Evolutionary conservation across 2,888 invertebrate genomes (phyloP).

Genomic region (Tenthredo amoena): DNA sequence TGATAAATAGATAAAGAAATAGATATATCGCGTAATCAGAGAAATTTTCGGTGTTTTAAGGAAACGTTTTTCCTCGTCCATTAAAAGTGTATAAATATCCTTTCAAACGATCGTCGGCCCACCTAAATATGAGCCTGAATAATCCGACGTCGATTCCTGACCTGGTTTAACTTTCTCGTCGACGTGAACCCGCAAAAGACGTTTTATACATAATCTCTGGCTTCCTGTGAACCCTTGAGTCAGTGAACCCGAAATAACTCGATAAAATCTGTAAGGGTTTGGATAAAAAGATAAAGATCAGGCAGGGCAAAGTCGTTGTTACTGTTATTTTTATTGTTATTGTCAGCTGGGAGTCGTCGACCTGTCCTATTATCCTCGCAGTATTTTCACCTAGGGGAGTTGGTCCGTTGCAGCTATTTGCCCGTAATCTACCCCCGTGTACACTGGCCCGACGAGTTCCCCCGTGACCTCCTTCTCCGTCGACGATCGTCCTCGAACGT

Average conservation of each 20-base stretch:
- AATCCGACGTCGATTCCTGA: background rate
- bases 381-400: constrained; percentile 73
- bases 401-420: constrained; percentile 70
- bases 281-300: background rate
- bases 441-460: constrained; percentile 68
- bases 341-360: background rate
- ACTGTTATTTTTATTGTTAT: background rate
- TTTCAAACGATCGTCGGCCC: background rate
- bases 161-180: background rate
- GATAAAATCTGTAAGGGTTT: background rate
- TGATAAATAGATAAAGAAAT: background rate
- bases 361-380: background rate
- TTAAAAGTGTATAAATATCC: background rate
- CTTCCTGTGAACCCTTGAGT: background rate
- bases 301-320: background rate
- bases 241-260: constrained; percentile 9
- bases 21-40: background rate
- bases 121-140: background rate
- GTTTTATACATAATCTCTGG: background rate
- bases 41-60: background rate
- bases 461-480: constrained; percentile 55
- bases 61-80: background rate
- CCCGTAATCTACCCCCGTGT: constrained; percentile 67
- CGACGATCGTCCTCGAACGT: constrained; percentile 58
- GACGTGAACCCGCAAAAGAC: constrained; percentile 1